A percentile compares a stretch with the other conserved stretches of the same genome.
phyloP scores from a whole-genome alignment of 2,113 vertebrate species.

The Leucopternis melanops region DNA sequence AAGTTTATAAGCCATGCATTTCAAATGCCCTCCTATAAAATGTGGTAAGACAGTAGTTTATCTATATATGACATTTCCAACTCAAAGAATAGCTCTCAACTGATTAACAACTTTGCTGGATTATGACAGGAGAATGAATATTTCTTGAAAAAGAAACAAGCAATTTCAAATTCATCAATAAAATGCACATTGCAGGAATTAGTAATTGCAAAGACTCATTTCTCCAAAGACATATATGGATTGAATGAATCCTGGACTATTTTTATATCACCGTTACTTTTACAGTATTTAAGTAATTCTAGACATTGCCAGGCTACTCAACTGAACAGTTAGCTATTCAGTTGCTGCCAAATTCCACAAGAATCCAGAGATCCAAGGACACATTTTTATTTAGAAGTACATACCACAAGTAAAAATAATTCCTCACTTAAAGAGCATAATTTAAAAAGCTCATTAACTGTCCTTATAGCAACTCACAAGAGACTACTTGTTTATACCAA shows the following conservation, averaged over 20 bases:
- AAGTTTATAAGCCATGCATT: not conserved
- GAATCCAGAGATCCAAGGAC: not conserved
- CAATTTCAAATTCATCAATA: not conserved
- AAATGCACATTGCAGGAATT: not conserved
- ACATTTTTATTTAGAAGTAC: not conserved
- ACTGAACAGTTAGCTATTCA: not conserved
- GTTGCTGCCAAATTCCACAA: not conserved
- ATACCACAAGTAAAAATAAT: not conserved
- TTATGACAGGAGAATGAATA: not conserved
- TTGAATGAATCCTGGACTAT: slow-evolving; percentile 5
- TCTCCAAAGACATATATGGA: not conserved
- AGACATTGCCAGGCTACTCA: not conserved
- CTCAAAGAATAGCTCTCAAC: not conserved
- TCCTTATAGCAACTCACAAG: not conserved
- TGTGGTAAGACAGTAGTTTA: not conserved
- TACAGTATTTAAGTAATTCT: not conserved
- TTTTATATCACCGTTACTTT: not conserved
- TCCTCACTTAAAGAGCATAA: not conserved
- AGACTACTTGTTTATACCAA: not conserved
- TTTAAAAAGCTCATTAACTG: not conserved
- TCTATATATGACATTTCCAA: not conserved
- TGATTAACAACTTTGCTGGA: not conserved
- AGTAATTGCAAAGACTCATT: not conserved
- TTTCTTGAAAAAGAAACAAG: not conserved
- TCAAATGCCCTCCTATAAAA: not conserved